phyloP scores from a whole-genome alignment of 2,888 invertebrate genomes.

The Pammene aurita region DNA sequence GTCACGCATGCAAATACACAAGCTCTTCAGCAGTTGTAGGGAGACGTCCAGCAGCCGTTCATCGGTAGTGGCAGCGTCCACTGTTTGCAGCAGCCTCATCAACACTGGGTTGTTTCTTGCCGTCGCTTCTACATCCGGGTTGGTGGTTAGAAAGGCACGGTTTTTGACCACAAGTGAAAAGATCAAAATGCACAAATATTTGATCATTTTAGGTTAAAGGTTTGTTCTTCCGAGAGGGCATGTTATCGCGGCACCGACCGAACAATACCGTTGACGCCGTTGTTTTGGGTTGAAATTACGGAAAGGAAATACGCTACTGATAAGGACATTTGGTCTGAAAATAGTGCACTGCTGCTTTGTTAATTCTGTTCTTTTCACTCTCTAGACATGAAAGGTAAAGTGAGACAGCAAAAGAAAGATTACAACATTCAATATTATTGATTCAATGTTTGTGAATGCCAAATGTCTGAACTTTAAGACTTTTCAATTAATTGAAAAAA shows the following conservation, averaged over 20 bases:
- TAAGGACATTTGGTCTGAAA: constrained; percentile 40
- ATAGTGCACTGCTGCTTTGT: background rate
- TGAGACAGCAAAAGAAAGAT: background rate
- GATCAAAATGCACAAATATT: constrained; percentile 47
- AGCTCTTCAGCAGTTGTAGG: constrained; percentile 64
- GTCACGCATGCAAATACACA: constrained; percentile 69
- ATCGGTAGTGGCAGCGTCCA: constrained; percentile 64
- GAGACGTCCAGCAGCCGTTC: constrained; percentile 65
- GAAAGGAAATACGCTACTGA: constrained; percentile 48
- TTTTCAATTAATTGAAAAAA: too few species aligned
- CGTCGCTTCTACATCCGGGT: constrained; percentile 36
- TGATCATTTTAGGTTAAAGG: constrained; percentile 58
- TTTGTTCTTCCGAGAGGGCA: constrained; percentile 56
- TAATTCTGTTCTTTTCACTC: background rate
- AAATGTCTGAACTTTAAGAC: too few species aligned
- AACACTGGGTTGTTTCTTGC: constrained; percentile 58
- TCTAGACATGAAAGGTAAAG: background rate
- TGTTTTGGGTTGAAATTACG: constrained; percentile 61
- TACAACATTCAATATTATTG: background rate
- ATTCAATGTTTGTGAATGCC: too few species aligned
- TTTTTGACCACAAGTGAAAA: constrained; percentile 47
- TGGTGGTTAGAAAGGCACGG: constrained; percentile 47
- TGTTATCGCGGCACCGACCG: constrained; percentile 51
- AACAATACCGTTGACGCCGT: constrained; percentile 62
- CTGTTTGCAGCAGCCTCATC: constrained; percentile 61